Evolutionary conservation across 2,888 invertebrate genomes (phyloP).

Genomic region (Nemotelus pantherinus): DNA sequence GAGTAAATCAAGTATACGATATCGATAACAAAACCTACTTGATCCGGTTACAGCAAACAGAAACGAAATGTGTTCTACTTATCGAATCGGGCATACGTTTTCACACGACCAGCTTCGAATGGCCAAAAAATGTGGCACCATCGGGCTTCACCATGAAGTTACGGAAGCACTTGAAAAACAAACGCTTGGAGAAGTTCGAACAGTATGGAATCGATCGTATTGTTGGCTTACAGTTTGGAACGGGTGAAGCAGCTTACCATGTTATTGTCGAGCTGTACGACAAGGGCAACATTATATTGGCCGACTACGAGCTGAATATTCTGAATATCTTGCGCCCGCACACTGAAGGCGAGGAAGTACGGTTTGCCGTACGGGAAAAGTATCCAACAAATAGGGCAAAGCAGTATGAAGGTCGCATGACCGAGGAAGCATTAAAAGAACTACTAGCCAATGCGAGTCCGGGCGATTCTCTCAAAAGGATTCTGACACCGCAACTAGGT

Average conservation of each 20-base stretch:
- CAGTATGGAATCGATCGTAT: slow-evolving; percentile 95
- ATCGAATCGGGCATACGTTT: slow-evolving; percentile 94
- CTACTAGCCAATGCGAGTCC: slow-evolving; percentile 72
- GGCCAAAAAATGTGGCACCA: slow-evolving; percentile 96
- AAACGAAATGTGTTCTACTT: slow-evolving; percentile 87
- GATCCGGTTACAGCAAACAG: slow-evolving; percentile 84
- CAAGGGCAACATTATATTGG: slow-evolving; percentile 93
- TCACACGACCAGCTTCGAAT: slow-evolving; percentile 95
- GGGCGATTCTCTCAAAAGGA: slow-evolving; percentile 82
- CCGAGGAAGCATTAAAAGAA: slow-evolving; percentile 68
- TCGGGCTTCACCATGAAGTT: slow-evolving; percentile 99
- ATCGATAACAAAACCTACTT: slow-evolving; percentile 96
- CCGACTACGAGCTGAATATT: slow-evolving; percentile 89
- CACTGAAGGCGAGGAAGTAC: slow-evolving; percentile 87
- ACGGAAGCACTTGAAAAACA: slow-evolving; percentile 95
- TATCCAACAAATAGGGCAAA: slow-evolving; percentile 86
- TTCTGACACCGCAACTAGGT: slow-evolving; percentile 83
- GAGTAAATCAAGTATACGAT: slow-evolving; percentile 97
- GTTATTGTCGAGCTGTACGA: slow-evolving; percentile 95
- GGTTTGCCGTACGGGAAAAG: slow-evolving; percentile 91
- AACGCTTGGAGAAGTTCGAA: slow-evolving; percentile 84
- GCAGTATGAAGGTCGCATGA: slow-evolving; percentile 68
- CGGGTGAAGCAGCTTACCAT: slow-evolving; percentile 92
- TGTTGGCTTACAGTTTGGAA: slow-evolving; percentile 94
- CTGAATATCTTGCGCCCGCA: slow-evolving; percentile 93